Evolutionary conservation across 2,113 vertebrate genomes (phyloP), one percentile per base, ranked within the genome.

Genomic region (Pelodiscus sinensis): DNA sequence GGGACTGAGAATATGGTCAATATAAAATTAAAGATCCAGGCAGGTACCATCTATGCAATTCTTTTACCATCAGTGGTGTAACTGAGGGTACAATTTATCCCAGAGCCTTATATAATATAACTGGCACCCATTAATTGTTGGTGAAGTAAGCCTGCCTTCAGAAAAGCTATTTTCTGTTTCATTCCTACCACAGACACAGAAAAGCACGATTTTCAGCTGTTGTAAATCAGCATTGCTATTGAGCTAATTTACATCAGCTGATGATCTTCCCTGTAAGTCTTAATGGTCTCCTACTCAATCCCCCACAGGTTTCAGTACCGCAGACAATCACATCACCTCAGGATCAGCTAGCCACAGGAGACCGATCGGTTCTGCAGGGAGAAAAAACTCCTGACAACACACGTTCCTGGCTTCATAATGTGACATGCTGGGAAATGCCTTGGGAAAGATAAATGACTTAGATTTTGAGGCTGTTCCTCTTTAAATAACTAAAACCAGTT

Each of bases 1-100:
- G 50, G 25, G 82, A 18, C 2, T 62, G 84, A 86, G 1, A 19
- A 1, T 0, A 0, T 0, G 10, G 22, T 24, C 58, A 3, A 62
- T 52, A 16, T 9, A 77, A 90, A 68, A 14, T 52, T n/a, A 10
- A 29, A 38, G 21, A 19, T 16, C 18, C 4, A 58, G 15, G 62
- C 21, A 58, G 18, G 62, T 18, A 52, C 0, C 0, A 9, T 1
- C 29, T 3, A 29, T 0, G 4, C 0, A n/a, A 1, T 25, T 24
- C 21, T 12, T n/a, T 27, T 21, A 5, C 29, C 79, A 62, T 3
- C 3, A 19, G 10, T 3, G 16, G 0, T 12, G 62, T 79, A 82
- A 60, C 9, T 0, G 0, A 31, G 19, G 10, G 3, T 8, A 62
- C 22, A 50, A 15, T 58, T 12, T 31, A 44, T 44, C 5, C 24